Evolutionary conservation across 2,797 vertebrate genomes (phyloP), one percentile per base, ranked within the genome.

Genomic region (Chromis chromis): DNA sequence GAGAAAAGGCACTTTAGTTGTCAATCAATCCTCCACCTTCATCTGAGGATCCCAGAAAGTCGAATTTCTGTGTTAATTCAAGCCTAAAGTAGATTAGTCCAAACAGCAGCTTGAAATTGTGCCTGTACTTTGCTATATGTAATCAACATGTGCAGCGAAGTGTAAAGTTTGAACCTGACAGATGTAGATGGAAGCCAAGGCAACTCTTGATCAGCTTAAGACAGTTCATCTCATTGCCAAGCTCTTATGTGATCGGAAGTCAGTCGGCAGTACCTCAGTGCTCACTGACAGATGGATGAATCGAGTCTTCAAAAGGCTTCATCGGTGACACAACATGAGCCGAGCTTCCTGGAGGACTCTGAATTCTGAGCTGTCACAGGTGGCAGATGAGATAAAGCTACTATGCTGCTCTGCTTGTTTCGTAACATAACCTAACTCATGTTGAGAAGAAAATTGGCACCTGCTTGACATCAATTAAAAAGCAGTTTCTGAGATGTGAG

Each of bases 321-420:
- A 70, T 65, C 65, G 81, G 77, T 89, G 90, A 90, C 88, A 90
- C 86, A 88, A 90, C 85, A 87, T 85, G 83, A 89, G 70, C 76
- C 4, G 61, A 81, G 76, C 78, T 89, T 86, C 80, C 82, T 85
- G 79, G 77, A 86, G 78, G 78, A 88, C 86, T 89, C 77, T 24
- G 84, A 84, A 76, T 88, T 82, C 74, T 71, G 81, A 82, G 83
- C 85, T 88, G 89, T 93, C 87, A 78, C 85, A 86, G 87, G 85
- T 93, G 87, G 80, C 85, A 86, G 91, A 82, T 90, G 84, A 90
- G 85, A 86, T 88, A 86, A 85, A 83, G 71, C 81, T 77, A 78
- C 88, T 84, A 90, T 92, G 87, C 86, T 64, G 87, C 88, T 88
- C 74, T 70, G 83, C 90, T 88, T 83, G 87, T 93, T 94, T 90